Conservation (phyloP, 2,888 invertebrate species). For the Harpagoxenus sublaevis region DNA sequence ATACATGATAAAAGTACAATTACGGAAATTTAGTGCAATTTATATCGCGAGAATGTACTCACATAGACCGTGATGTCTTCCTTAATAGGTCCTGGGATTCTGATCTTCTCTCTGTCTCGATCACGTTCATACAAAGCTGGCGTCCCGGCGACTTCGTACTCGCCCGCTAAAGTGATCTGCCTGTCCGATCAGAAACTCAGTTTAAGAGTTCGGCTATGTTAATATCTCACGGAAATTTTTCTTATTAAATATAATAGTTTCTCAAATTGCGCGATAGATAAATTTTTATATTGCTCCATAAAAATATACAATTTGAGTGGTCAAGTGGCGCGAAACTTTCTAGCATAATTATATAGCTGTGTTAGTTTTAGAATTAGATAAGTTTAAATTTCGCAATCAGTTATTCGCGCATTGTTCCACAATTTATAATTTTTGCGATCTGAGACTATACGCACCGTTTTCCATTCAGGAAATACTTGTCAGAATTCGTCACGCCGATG, state of each 20-base stretch:
- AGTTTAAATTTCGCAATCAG: neutral
- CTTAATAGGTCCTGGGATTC: conserved; percentile 89
- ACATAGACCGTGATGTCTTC: conserved; percentile 89
- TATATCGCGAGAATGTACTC: conserved; percentile 78
- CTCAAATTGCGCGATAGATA: neutral
- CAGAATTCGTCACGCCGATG: conserved; percentile 86
- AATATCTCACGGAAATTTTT: neutral
- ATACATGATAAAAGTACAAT: neutral
- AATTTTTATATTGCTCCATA: neutral
- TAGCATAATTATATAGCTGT: neutral
- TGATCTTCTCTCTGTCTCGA: conserved; percentile 87
- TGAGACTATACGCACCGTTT: conserved; percentile 87
- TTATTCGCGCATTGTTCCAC: neutral
- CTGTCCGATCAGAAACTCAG: conserved; percentile 70
- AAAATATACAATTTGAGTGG: conserved; percentile 4
- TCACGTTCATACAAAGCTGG: conserved; percentile 87
- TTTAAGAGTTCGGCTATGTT: conserved; percentile 26
- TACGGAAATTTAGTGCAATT: neutral
- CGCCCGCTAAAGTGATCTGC: conserved; percentile 85
- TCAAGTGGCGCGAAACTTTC: neutral
- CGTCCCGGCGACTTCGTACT: conserved; percentile 86
- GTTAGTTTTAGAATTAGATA: neutral
- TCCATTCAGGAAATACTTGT: conserved; percentile 89
- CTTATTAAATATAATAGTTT: neutral
- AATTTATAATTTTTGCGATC: neutral